These are phyloP conservation scores for Ondatra zibethicus DNA, from an alignment of 2,113 vertebrate genomes.

Conservation along the genomic window DNA sequence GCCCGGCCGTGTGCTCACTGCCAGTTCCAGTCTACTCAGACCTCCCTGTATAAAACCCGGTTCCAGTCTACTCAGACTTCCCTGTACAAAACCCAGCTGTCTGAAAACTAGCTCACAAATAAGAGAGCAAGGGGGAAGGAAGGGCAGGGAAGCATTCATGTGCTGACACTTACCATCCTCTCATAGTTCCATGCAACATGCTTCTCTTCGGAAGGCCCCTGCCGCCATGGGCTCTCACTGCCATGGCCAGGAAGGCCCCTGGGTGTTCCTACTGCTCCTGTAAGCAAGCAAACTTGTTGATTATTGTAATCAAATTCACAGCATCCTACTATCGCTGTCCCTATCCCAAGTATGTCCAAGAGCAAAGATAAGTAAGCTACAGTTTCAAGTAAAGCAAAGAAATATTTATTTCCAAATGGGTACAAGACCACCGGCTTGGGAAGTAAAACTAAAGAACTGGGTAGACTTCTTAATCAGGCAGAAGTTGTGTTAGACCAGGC, in stretches of 20 bases:
- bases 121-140: background rate
- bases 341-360: background rate
- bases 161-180: constrained; percentile 66
- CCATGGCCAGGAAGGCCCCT: background rate
- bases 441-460: background rate
- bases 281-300: background rate
- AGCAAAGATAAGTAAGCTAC: background rate
- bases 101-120: constrained; percentile 71
- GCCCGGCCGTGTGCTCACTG: too few relatives aligned
- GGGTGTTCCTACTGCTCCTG: background rate
- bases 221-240: constrained; percentile 59
- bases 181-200: constrained; percentile 27
- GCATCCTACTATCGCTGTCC: background rate
- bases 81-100: constrained; percentile 69
- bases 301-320: constrained; percentile 7
- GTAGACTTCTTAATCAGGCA: background rate
- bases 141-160: constrained; percentile 68
- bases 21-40: constrained; percentile 81
- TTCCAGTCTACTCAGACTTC: constrained; percentile 80
- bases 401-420: background rate
- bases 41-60: constrained; percentile 71
- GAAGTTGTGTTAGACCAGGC: background rate
- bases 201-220: constrained; percentile 65
- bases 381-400: background rate
- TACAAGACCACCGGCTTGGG: background rate